Conservation (phyloP, 2,797 vertebrate genomes). For the Pseudochirops cupreus region DNA sequence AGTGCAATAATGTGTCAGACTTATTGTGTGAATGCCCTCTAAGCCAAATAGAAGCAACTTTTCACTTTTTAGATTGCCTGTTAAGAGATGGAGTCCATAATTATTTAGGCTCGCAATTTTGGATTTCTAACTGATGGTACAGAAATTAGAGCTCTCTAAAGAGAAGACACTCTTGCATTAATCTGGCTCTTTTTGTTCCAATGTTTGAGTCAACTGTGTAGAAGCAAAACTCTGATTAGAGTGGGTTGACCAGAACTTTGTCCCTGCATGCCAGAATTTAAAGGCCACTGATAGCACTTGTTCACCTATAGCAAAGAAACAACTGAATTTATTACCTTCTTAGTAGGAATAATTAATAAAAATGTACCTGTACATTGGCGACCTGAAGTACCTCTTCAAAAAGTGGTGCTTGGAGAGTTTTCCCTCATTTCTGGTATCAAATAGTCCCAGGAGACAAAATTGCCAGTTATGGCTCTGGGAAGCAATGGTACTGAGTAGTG, state of each 20-base stretch:
- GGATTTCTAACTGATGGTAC: not conserved
- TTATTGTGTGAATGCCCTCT: constrained; percentile 18
- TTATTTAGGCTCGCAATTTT: not conserved
- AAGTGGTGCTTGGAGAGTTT: not conserved
- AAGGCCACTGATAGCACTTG: not conserved
- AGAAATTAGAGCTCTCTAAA: not conserved
- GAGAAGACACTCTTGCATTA: not conserved
- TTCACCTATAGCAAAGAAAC: not conserved
- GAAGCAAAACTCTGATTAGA: not conserved
- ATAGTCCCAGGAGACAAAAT: not conserved
- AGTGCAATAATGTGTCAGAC: constrained; percentile 8
- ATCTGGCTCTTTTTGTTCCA: not conserved
- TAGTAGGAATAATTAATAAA: not conserved
- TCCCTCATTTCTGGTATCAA: not conserved
- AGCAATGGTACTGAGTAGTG: not conserved
- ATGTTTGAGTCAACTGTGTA: not conserved
- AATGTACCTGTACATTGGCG: not conserved
- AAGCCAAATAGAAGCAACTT: not conserved
- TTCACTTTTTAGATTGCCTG: not conserved
- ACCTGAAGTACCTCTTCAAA: not conserved
- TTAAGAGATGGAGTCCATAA: constrained; percentile 2
- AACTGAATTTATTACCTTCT: not conserved
- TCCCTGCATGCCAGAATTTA: not conserved
- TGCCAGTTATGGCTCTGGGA: not conserved
- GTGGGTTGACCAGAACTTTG: not conserved